These are phyloP conservation scores for Eucriotettix oculatus DNA, from an alignment of 2,888 invertebrate species.

Conservation along the genomic window DNA sequence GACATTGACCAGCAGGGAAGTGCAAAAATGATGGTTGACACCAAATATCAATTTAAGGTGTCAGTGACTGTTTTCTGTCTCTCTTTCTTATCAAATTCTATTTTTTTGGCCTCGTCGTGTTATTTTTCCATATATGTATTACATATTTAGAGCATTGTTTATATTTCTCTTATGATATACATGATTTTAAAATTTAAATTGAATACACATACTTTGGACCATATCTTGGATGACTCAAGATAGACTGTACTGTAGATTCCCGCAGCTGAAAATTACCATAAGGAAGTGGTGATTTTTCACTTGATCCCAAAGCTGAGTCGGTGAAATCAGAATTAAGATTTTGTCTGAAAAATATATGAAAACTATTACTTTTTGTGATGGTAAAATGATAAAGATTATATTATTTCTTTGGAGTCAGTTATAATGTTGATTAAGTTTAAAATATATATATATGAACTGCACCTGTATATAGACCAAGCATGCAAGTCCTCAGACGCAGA, in stretches of 20 bases:
- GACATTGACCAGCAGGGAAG: too few relatives aligned
- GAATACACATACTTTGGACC: conserved; percentile 59
- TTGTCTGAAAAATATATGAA: conserved; percentile 46
- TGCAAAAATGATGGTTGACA: too few relatives aligned
- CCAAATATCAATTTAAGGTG: too few relatives aligned
- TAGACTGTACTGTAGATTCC: conserved; percentile 85
- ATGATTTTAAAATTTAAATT: not conserved
- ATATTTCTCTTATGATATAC: too few relatives aligned
- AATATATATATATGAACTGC: conserved; percentile 12
- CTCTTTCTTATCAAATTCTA: too few relatives aligned
- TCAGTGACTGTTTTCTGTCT: too few relatives aligned
- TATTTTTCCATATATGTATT: too few relatives aligned
- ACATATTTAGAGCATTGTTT: too few relatives aligned
- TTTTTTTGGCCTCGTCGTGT: too few relatives aligned
- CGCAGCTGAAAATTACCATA: conserved; percentile 88
- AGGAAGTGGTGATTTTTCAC: conserved; percentile 81
- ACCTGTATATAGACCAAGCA: conserved; percentile 92
- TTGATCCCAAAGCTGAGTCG: conserved; percentile 81
- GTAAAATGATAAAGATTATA: not conserved
- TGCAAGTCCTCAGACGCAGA: conserved; percentile 81
- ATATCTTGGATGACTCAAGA: conserved; percentile 74
- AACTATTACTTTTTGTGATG: conserved; percentile 2
- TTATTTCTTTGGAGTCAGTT: too few relatives aligned
- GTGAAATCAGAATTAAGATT: conserved; percentile 91
- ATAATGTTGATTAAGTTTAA: too few relatives aligned